Evolutionary conservation across 2,113 vertebrate genomes (phyloP), one percentile per base, ranked within the genome.

Genomic region (Pteropus alecto): DNA sequence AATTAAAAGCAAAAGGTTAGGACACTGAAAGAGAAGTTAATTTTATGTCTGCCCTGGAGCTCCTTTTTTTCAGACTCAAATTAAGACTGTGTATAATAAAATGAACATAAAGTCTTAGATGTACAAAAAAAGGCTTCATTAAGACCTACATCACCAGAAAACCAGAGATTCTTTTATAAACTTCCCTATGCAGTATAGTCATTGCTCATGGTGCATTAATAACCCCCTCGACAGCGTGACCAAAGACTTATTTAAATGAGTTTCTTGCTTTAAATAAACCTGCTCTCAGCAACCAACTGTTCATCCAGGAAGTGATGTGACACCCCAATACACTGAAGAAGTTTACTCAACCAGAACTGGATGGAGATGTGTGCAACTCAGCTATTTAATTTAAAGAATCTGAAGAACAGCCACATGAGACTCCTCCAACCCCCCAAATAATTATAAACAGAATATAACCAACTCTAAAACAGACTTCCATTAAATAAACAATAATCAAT

Each of bases 1-100:
- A 98, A 98, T 98, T 98, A 97, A 94, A 98, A 98, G 97, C 98
- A 97, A 98, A 98, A 98, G 94, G 96, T 97, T 97, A 98, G 96
- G 98, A 71, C 94, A 46, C 61, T 96, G 96, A 98, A 98, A 98
- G 98, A 99, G 98, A 98, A 92, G 98, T 95, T 74, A 90, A 97
- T 95, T 98, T 99, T 98, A 98, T 98, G 94, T 97, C 98, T 98
- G 65, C 95, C 82, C 91, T 70, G 93, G 94, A 98, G 98, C 74
- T 88, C 74, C 97, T 84, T 93, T 98, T 97, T 97, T 98, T 98
- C 94, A 97, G 51, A 92, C 88, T 95, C 93, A 92, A 97, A 96
- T 93, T 93, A 89, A 96, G 92, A 81, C 67, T 86, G 61, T 30
- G 38, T 56, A 38, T 97, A 97, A 88, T 93, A 96, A 98, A 98